phyloP scores from a whole-genome alignment of 1,140 invertebrate genomes.

The Matsumurasca onukii region DNA sequence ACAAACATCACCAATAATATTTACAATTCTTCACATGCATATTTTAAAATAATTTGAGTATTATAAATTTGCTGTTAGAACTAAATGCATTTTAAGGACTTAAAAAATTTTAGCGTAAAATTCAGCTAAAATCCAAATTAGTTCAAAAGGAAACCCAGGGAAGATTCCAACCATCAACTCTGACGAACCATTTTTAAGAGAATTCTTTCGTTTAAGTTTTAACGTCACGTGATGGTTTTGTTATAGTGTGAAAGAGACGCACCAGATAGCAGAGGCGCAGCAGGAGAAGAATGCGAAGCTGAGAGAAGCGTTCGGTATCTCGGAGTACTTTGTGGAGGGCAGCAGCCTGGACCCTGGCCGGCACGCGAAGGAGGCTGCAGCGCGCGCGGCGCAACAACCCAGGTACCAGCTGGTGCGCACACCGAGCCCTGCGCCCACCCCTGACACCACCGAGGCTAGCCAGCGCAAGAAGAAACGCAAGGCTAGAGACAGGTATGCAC shows the following conservation, averaged over 20 bases:
- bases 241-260: conserved; percentile 85
- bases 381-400: conserved; percentile 52
- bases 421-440: conserved; percentile 49
- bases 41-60: no score
- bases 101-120: no score
- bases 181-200: no score
- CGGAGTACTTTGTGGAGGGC: conserved; percentile 91
- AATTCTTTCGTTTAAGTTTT: no score
- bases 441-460: background rate
- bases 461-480: conserved; percentile 32
- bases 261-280: conserved; percentile 95
- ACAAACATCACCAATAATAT: no score
- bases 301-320: conserved; percentile 93
- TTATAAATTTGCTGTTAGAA: no score
- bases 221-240: no score
- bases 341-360: conserved; percentile 88
- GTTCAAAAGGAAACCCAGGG: no score
- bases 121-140: no score
- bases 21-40: no score
- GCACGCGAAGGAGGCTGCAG: conserved; percentile 73
- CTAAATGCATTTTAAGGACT: no score
- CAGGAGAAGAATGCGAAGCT: conserved; percentile 92
- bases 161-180: no score
- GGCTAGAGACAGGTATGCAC: conserved; percentile 28
- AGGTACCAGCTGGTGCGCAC: conserved; percentile 65